These are phyloP conservation scores for Cynopterus brachyotis DNA, from an alignment of 2,113 vertebrate species.

Conservation along the genomic window DNA sequence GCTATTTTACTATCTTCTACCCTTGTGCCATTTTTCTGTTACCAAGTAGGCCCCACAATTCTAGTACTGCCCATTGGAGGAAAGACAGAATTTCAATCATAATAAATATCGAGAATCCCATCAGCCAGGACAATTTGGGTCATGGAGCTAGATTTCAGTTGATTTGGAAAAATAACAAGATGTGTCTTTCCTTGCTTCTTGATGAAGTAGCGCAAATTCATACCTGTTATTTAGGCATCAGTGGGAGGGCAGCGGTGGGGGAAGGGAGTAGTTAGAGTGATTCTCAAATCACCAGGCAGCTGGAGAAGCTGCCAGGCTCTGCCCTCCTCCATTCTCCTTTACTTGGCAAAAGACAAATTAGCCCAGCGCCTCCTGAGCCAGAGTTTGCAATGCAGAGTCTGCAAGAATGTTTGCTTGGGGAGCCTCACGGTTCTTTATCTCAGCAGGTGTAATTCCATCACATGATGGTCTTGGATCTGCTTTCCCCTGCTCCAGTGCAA, in stretches of 20 bases:
- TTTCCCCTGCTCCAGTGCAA: constrained; percentile 44
- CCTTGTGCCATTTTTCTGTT: not conserved
- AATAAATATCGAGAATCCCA: not conserved
- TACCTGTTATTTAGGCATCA: not conserved
- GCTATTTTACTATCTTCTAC: not conserved
- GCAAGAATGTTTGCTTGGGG: constrained; percentile 59
- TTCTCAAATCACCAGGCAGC: constrained; percentile 47
- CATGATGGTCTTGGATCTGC: constrained; percentile 62
- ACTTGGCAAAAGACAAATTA: constrained; percentile 69
- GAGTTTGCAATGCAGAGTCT: constrained; percentile 59
- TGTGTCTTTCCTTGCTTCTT: not conserved
- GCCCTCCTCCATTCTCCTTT: constrained; percentile 34
- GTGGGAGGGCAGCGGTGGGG: not conserved
- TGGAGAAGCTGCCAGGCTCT: constrained; percentile 15
- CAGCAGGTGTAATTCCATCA: constrained; percentile 71
- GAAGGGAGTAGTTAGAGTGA: not conserved
- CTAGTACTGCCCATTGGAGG: not conserved
- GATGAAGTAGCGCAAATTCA: not conserved
- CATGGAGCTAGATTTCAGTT: not conserved
- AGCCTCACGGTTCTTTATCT: constrained; percentile 57
- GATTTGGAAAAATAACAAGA: constrained; percentile 13
- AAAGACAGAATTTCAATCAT: constrained; percentile 9
- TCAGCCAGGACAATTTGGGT: not conserved
- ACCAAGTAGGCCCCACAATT: not conserved
- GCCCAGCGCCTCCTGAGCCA: not conserved